These are phyloP conservation scores for Podarcis siculus DNA, from an alignment of 2,797 vertebrate genomes.

Conservation along the genomic window DNA sequence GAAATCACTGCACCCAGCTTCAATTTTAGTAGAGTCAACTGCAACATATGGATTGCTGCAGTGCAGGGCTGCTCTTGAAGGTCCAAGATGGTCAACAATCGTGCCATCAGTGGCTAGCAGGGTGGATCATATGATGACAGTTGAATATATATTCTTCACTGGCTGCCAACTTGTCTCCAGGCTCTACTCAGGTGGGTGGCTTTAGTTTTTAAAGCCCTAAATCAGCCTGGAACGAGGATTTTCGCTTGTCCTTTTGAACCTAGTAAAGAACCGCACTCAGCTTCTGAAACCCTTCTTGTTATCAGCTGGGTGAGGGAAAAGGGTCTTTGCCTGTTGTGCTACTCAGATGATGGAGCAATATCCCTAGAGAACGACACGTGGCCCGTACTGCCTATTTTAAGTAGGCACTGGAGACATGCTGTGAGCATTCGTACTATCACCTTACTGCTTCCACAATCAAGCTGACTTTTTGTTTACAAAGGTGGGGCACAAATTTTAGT, in stretches of 20 bases:
- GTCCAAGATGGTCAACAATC: background rate
- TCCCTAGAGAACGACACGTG: background rate
- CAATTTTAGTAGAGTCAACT: background rate
- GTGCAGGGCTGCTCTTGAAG: background rate
- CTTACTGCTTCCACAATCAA: background rate
- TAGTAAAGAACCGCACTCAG: background rate
- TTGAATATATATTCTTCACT: background rate
- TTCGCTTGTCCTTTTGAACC: background rate
- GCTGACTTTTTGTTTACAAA: background rate
- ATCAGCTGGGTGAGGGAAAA: background rate
- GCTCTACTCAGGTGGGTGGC: background rate
- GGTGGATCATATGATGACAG: background rate
- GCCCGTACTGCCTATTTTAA: background rate
- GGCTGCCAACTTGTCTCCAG: background rate
- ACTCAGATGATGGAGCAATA: background rate
- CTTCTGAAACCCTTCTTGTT: background rate
- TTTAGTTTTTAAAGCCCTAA: background rate
- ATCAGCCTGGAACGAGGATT: background rate
- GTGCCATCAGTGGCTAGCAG: background rate
- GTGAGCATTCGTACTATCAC: background rate
- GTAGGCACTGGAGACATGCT: background rate
- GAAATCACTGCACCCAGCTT: background rate
- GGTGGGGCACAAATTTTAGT: background rate
- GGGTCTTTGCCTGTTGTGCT: background rate
- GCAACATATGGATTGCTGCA: background rate